These are phyloP conservation scores for Dasyornis broadbenti DNA, from an alignment of 2,113 vertebrate species.

Conservation along the genomic window DNA sequence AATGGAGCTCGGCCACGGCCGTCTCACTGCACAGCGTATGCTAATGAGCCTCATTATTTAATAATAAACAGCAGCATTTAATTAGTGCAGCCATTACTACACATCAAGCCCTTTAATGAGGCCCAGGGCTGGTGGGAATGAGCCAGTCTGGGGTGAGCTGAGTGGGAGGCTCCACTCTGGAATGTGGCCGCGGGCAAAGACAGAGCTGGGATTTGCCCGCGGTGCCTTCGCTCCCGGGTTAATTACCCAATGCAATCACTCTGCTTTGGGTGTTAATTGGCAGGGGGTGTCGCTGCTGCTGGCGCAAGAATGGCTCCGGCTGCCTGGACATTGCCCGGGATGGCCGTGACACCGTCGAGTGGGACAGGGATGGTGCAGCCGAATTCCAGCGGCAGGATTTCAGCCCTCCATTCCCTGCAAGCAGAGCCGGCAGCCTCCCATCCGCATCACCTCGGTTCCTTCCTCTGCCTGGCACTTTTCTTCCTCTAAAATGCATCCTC, in stretches of 20 bases:
- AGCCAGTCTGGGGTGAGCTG: not conserved
- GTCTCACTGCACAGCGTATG: not conserved
- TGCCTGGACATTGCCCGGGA: not conserved
- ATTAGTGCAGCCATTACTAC: not conserved
- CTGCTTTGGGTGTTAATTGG: not conserved
- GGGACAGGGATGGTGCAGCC: not conserved
- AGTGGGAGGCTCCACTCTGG: not conserved
- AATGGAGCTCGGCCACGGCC: accelerated
- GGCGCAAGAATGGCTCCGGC: not conserved
- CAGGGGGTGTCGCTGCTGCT: accelerated
- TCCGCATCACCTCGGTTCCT: accelerated
- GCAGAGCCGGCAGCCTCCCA: not conserved
- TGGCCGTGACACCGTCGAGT: accelerated
- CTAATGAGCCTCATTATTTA: constrained; percentile 19
- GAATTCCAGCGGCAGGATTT: not conserved
- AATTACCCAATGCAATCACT: accelerated
- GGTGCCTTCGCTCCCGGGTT: accelerated
- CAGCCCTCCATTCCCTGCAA: accelerated
- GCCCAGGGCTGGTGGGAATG: not conserved
- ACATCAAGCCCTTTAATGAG: not conserved
- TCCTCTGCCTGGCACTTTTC: not conserved
- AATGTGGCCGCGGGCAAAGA: not conserved
- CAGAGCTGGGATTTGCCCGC: not conserved
- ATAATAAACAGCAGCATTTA: constrained; percentile 12
- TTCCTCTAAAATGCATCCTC: not conserved